These are phyloP conservation scores for Noctua janthina DNA, from an alignment of 2,888 invertebrate species.

Conservation along the genomic window DNA sequence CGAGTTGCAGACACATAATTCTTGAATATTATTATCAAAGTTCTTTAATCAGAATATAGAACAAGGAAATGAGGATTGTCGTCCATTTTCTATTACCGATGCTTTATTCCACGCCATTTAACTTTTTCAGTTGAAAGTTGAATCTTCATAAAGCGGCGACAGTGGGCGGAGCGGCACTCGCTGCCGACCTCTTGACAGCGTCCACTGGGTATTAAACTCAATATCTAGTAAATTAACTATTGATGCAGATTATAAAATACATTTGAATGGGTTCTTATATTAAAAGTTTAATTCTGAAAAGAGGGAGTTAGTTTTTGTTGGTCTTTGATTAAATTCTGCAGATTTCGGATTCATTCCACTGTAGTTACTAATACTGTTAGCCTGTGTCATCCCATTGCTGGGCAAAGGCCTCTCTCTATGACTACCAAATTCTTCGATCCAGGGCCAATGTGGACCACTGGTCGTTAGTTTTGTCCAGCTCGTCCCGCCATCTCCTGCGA, in stretches of 20 bases:
- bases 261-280: conserved; percentile 37
- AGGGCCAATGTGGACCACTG: no score
- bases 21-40: conserved; percentile 29
- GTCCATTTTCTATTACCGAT: conserved; percentile 85
- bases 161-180: conserved; percentile 61
- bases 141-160: conserved; percentile 77
- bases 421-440: no score
- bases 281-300: conserved; percentile 12
- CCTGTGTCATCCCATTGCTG: no score
- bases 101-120: conserved; percentile 85
- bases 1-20: conserved; percentile 50
- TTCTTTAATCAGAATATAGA: conserved; percentile 77
- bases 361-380: not conserved
- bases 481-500: no score
- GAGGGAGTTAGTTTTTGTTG: conserved; percentile 3
- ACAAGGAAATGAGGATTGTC: conserved; percentile 85
- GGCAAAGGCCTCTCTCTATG: no score
- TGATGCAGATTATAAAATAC: conserved; percentile 58
- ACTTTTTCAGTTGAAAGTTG: conserved; percentile 83
- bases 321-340: conserved; percentile 21
- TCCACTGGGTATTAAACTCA: conserved; percentile 67
- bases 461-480: no score
- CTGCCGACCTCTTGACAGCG: conserved; percentile 57
- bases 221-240: conserved; percentile 69
- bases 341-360: not conserved